A percentile compares a stretch with the other conserved stretches of the same genome.
phyloP scores from a whole-genome alignment of 2,888 invertebrate species.

The Lymantria monacha region DNA sequence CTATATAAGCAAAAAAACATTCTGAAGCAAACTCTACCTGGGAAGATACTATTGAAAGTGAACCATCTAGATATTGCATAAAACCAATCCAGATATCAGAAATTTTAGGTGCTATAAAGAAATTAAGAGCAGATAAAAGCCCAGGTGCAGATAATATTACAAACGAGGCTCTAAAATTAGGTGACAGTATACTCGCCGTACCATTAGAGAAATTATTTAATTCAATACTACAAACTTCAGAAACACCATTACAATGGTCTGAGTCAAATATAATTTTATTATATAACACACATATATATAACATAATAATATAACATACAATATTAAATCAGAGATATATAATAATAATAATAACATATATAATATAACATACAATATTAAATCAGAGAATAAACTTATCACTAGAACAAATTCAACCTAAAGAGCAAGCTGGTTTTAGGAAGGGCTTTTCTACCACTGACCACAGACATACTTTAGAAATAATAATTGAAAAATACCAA shows the following conservation, averaged over 20 bases:
- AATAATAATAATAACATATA: neutral
- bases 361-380: slow-evolving; percentile 2
- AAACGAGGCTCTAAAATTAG: neutral
- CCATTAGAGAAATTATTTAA: slow-evolving; percentile 3
- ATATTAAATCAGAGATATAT: slow-evolving; percentile 4
- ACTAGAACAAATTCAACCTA: slow-evolving; percentile 5
- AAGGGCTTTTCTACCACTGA: slow-evolving; percentile 12
- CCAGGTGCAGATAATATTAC: neutral
- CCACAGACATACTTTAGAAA: slow-evolving; percentile 9
- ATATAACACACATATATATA: slow-evolving; percentile 3
- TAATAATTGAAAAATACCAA: slow-evolving; percentile 7
- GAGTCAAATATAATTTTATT: slow-evolving; percentile 4
- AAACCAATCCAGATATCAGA: neutral
- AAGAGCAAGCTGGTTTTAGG: slow-evolving; percentile 10
- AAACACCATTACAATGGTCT: slow-evolving; percentile 1
- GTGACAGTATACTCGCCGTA: neutral
- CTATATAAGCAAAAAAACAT: neutral
- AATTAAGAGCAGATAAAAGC: no score
- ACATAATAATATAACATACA: no score
- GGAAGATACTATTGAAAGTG: neutral
- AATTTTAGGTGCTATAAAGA: neutral
- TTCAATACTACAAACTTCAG: neutral
- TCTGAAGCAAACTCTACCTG: neutral
- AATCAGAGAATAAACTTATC: slow-evolving; percentile 10
- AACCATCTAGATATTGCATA: neutral